Conservation (phyloP, 2,797 vertebrate genomes). For the Paedocypris micromegethes region DNA sequence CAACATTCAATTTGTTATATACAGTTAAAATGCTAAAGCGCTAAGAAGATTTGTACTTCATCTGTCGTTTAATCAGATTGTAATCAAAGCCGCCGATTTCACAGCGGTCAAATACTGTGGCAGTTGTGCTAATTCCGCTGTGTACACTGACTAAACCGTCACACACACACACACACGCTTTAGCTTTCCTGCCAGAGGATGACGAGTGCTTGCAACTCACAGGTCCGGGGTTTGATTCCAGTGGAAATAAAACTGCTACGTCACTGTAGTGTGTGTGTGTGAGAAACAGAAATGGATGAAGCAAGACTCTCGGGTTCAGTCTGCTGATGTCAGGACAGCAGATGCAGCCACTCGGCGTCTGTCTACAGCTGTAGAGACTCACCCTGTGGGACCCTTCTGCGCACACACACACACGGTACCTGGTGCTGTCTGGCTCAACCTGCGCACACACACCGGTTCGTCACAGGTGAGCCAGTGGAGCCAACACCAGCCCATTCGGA, state of each 20-base stretch:
- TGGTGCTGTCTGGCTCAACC: conserved; percentile 36
- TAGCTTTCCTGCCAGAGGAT: not conserved
- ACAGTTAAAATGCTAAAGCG: no score
- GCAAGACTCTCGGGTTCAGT: conserved; percentile 38
- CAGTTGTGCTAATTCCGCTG: no score
- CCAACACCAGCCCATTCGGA: not conserved
- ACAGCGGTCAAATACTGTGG: no score
- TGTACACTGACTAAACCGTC: no score
- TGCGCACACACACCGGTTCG: conserved; percentile 30
- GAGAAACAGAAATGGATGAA: conserved; percentile 27
- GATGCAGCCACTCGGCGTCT: conserved; percentile 45
- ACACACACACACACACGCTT: not conserved
- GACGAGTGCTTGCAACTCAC: no score
- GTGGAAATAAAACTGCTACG: no score
- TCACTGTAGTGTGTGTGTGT: not conserved
- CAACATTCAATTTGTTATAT: no score
- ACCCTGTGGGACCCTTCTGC: conserved; percentile 49
- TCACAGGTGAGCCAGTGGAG: conserved; percentile 2
- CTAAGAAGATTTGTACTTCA: no score
- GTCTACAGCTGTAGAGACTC: conserved; percentile 49
- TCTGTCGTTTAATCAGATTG: no score
- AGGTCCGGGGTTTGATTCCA: no score
- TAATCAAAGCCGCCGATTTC: no score
- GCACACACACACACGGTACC: conserved; percentile 28
- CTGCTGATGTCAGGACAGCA: conserved; percentile 53